phyloP scores from a whole-genome alignment of 2,888 invertebrate species.

The Lithophane socia region DNA sequence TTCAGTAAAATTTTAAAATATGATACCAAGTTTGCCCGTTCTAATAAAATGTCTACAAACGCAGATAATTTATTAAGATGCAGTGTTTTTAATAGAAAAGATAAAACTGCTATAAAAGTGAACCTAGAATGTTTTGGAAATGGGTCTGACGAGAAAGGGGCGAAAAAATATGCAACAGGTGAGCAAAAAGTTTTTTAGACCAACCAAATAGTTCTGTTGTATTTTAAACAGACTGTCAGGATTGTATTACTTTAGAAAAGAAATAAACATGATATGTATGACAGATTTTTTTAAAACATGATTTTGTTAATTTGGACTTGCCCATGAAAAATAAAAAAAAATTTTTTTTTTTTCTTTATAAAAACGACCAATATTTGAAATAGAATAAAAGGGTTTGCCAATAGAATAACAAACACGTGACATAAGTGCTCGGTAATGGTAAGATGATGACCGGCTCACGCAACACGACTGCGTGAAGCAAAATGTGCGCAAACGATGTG shows the following conservation, averaged over 20 bases:
- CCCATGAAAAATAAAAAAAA: too few species aligned
- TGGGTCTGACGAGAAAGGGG: background rate
- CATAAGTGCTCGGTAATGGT: slow-evolving; percentile 45
- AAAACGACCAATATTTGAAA: background rate
- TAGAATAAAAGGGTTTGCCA: background rate
- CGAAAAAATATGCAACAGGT: slow-evolving; percentile 20
- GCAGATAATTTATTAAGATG: background rate
- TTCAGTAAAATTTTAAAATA: background rate
- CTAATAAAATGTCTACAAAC: slow-evolving; percentile 4
- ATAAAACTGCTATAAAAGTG: background rate
- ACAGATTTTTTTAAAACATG: background rate
- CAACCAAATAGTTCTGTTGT: background rate
- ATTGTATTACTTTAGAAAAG: background rate
- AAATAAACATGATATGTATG: background rate
- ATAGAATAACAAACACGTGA: slow-evolving; percentile 48
- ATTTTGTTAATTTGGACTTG: background rate
- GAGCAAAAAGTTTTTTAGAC: background rate
- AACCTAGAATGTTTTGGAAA: background rate
- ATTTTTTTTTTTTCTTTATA: background rate
- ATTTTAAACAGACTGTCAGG: background rate
- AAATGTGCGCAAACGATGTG: slow-evolving; percentile 33
- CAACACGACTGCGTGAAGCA: slow-evolving; percentile 42
- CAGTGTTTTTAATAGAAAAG: slow-evolving; percentile 1
- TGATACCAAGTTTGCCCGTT: background rate
- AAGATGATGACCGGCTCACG: slow-evolving; percentile 46